Evolutionary conservation across 2,797 vertebrate species (phyloP).

Genomic region (Danionella dracula): DNA sequence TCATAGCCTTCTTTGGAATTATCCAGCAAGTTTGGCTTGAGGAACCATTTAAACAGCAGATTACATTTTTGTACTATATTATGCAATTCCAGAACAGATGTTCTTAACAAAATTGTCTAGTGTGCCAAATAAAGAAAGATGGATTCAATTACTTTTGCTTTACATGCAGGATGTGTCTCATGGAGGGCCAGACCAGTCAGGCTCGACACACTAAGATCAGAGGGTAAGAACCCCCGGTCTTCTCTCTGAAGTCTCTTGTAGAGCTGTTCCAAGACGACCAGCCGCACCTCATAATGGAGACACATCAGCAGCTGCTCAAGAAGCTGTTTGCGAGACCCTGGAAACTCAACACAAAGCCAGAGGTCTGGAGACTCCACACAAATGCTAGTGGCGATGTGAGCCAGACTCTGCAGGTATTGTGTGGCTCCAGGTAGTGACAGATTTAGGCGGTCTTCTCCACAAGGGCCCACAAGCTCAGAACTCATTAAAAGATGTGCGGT

Average conservation of each 20-base stretch:
- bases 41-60: too few relatives aligned
- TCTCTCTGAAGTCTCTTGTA: slow-evolving; percentile 62
- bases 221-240: slow-evolving; percentile 41
- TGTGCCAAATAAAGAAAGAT: not conserved
- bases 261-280: slow-evolving; percentile 69
- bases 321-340: slow-evolving; percentile 42
- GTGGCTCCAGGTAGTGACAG: slow-evolving; percentile 69
- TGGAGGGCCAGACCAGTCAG: slow-evolving; percentile 72
- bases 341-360: slow-evolving; percentile 41
- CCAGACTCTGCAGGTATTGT: slow-evolving; percentile 84
- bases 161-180: slow-evolving; percentile 80
- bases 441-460: slow-evolving; percentile 39
- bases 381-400: slow-evolving; percentile 63
- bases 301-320: slow-evolving; percentile 65
- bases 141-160: slow-evolving; percentile 77
- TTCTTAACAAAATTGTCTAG: too few relatives aligned
- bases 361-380: slow-evolving; percentile 47
- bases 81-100: too few relatives aligned
- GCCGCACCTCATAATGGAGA: slow-evolving; percentile 76
- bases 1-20: too few relatives aligned
- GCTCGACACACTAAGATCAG: slow-evolving; percentile 50
- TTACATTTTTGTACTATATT: too few relatives aligned
- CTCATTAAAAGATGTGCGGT: slow-evolving; percentile 61
- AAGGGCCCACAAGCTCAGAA: slow-evolving; percentile 70
- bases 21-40: too few relatives aligned